These are phyloP conservation scores for Girardinus metallicus DNA, from an alignment of 2,797 vertebrate genomes.

Conservation along the genomic window DNA sequence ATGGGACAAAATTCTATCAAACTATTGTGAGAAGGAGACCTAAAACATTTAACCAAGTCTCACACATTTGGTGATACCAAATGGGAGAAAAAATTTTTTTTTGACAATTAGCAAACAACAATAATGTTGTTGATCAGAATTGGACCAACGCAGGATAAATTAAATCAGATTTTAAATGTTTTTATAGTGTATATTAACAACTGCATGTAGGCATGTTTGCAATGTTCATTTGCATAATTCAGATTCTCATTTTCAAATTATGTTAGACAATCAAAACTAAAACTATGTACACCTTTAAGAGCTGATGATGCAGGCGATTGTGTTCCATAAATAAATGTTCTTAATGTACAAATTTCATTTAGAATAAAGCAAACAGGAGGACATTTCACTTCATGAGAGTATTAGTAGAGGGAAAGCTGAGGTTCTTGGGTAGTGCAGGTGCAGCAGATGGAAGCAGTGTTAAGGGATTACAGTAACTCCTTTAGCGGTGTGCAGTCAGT, in stretches of 20 bases:
- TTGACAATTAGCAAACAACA: neutral
- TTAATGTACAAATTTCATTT: neutral
- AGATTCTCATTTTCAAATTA: neutral
- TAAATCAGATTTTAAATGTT: neutral
- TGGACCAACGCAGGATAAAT: too few relatives aligned
- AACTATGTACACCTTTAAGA: neutral
- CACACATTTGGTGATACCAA: neutral
- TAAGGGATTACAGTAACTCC: constrained; percentile 79
- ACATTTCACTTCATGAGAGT: neutral
- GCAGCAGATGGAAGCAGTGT: constrained; percentile 70
- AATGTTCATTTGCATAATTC: neutral
- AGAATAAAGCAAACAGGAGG: neutral
- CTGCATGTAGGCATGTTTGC: neutral
- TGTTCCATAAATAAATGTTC: neutral
- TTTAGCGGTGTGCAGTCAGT: constrained; percentile 64
- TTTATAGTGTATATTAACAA: neutral
- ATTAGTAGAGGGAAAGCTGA: constrained; percentile 7
- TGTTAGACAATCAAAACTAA: neutral
- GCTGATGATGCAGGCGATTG: neutral
- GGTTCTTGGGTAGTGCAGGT: constrained; percentile 38
- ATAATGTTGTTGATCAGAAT: neutral
- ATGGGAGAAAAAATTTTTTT: too few relatives aligned
- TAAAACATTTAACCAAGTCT: too few relatives aligned
- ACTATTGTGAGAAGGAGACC: neutral
- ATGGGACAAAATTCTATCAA: neutral